Base-by-base conservation (phyloP, 2,797 vertebrate species). In the Micrastur ruficollis region DNA sequence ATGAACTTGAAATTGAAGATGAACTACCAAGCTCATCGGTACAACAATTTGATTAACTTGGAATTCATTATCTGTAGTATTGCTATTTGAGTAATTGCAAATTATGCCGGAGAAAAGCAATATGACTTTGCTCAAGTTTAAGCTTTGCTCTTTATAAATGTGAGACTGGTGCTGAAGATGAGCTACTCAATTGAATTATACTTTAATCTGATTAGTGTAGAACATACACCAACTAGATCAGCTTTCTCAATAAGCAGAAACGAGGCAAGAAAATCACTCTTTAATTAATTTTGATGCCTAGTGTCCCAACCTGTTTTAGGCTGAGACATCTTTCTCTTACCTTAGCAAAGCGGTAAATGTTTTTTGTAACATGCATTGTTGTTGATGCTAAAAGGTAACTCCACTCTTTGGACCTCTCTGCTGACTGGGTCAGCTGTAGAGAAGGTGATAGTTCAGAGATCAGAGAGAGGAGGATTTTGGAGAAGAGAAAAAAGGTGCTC, bases 1-100 rank as follows among this genome's bases (percentile, higher is more conserved):
- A 81, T 32, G 71, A 84, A 86, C 74, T 81, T 96, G 84, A 91
- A 94, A 93, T 1, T 71, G 86, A 95, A 95, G 81, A 97, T 93
- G 90, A 97, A 94, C 84, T 91, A 84, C 89, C 58, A 82, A 89
- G 61, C 71, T 96, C 84, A 96, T 96, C 1, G 0, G 67, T 94
- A 85, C 71, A 93, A 94, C 78, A 85, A 93, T 73, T 71, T 96
- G 90, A 97, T 97, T 97, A 95, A 96, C 95, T 93, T 67, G 23
- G 61, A 97, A 95, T 95, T 96, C 90, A 96, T 96, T 94, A 95
- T 81, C 63, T 82, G 52, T 87, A 91, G 59, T 56, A 84, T 66
- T 94, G 81, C 59, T 95, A 79, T 87, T 86, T 93, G 84, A 93
- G 89, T 95, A 97, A 91, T 79, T 95, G 52, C 75, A 92, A 88